phyloP scores from a whole-genome alignment of 2,888 invertebrate species.

The Microdon myrmicae region DNA sequence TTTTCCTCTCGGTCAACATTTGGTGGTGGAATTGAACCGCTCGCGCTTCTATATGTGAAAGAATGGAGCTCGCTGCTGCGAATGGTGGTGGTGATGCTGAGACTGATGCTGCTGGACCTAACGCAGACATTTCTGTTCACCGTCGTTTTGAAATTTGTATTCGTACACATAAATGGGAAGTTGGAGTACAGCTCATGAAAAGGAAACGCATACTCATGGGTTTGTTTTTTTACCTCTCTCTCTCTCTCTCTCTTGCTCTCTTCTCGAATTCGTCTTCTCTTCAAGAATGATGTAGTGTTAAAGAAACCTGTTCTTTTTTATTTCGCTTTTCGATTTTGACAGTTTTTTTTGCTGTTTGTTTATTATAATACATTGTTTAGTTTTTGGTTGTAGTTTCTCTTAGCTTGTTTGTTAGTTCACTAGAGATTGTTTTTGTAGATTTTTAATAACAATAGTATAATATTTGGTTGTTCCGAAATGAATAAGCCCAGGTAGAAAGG shows the following conservation, averaged over 20 bases:
- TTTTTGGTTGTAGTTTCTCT: constrained; percentile 22
- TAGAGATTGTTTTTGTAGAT: constrained; percentile 35
- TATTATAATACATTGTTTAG: too few species aligned
- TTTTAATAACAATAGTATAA: too few species aligned
- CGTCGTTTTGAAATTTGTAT: constrained; percentile 42
- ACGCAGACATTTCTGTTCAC: constrained; percentile 6
- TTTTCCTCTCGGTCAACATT: constrained; percentile 14
- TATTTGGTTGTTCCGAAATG: too few species aligned
- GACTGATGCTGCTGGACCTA: constrained; percentile 22
- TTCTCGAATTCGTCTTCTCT: constrained; percentile 33
- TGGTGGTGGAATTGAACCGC: constrained; percentile 45
- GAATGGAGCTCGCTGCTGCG: constrained; percentile 10
- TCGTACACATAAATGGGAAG: constrained; percentile 36
- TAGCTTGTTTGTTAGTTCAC: constrained; percentile 36
- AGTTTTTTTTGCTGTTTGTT: constrained; percentile 8
- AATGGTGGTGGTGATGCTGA: constrained; percentile 15
- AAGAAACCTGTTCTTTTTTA: constrained; percentile 52
- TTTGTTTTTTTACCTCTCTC: constrained; percentile 7
- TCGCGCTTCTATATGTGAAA: too few species aligned
- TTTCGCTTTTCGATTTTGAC: constrained; percentile 17
- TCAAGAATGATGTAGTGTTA: constrained; percentile 46
- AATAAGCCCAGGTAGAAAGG: too few species aligned
- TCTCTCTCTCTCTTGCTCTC: constrained; percentile 37
- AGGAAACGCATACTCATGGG: constrained; percentile 23
- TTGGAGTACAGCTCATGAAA: constrained; percentile 20